A percentile compares a stretch with the other conserved stretches of the same genome.
These are phyloP conservation scores for Acanthoscelides obtectus DNA, from an alignment of 2,888 invertebrate species.

Conservation along the genomic window DNA sequence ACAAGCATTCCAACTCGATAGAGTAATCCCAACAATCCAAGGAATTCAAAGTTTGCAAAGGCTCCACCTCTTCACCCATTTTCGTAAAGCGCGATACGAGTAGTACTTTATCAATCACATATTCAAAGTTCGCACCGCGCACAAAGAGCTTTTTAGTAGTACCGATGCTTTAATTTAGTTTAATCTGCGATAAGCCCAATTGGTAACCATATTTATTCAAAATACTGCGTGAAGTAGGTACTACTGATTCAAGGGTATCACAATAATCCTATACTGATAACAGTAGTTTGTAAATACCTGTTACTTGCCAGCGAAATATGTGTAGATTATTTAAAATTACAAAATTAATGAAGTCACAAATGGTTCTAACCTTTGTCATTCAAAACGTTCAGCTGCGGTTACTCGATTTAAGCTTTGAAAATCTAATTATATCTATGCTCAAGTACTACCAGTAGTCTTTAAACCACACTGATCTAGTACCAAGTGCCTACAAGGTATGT, in stretches of 20 bases:
- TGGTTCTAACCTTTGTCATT: no score
- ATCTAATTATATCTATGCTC: no score
- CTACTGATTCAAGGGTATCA: neutral
- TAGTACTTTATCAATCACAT: neutral
- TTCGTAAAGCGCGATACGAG: conserved; percentile 6
- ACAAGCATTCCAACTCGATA: conserved; percentile 74
- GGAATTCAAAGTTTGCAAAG: conserved; percentile 54
- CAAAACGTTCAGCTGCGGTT: no score
- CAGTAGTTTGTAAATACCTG: no score
- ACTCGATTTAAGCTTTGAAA: no score
- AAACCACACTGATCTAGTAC: no score
- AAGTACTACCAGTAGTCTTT: no score
- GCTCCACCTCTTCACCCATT: conserved; percentile 41
- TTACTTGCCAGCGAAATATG: no score
- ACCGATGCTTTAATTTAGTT: neutral
- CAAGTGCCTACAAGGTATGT: no score
- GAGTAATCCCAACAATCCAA: conserved; percentile 83
- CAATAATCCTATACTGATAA: no score
- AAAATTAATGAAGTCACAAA: no score
- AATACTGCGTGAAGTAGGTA: neutral
- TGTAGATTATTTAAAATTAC: no score
- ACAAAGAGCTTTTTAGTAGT: neutral
- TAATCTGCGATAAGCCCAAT: neutral
- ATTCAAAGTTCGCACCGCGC: neutral
- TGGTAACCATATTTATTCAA: neutral